These are phyloP conservation scores for Cryptops parisi DNA, from an alignment of 2,888 invertebrate genomes.

Conservation along the genomic window DNA sequence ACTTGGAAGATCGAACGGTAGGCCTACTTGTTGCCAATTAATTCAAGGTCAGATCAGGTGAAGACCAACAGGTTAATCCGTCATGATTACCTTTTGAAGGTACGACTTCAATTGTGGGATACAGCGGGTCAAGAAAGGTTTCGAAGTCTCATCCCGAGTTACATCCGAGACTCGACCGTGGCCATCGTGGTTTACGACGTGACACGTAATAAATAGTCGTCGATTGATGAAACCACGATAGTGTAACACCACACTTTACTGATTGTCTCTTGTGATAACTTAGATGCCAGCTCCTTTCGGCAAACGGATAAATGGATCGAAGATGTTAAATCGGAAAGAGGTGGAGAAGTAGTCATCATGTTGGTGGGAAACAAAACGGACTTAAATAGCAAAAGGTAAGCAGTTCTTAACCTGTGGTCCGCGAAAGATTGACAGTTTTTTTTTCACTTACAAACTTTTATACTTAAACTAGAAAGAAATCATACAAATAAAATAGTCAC, in stretches of 20 bases:
- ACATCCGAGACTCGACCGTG: slow-evolving; percentile 96
- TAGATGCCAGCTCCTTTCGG: slow-evolving; percentile 13
- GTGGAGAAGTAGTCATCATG: slow-evolving; percentile 15
- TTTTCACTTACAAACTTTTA: too few species aligned
- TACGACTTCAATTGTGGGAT: slow-evolving; percentile 94
- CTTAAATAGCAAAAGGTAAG: slow-evolving; percentile 14
- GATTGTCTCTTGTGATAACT: too few species aligned
- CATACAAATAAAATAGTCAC: too few species aligned
- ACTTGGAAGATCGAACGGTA: slow-evolving; percentile 92
- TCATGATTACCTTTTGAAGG: slow-evolving; percentile 34
- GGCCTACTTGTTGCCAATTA: too few species aligned
- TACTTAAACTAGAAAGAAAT: too few species aligned
- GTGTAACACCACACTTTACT: too few species aligned
- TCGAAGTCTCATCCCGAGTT: slow-evolving; percentile 93
- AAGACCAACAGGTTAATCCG: too few species aligned
- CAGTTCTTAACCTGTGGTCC: slow-evolving; percentile 1
- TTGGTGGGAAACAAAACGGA: slow-evolving; percentile 17
- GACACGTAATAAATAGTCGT: slow-evolving; percentile 57
- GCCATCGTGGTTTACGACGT: slow-evolving; percentile 99
- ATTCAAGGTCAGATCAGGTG: too few species aligned
- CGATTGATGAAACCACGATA: too few species aligned
- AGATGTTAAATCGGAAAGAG: slow-evolving; percentile 13
- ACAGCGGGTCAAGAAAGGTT: slow-evolving; percentile 87
- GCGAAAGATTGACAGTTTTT: neutral
- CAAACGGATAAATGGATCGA: slow-evolving; percentile 14